Base-by-base conservation (phyloP, 1,140 invertebrate genomes). In the Adelges cooleyi region DNA sequence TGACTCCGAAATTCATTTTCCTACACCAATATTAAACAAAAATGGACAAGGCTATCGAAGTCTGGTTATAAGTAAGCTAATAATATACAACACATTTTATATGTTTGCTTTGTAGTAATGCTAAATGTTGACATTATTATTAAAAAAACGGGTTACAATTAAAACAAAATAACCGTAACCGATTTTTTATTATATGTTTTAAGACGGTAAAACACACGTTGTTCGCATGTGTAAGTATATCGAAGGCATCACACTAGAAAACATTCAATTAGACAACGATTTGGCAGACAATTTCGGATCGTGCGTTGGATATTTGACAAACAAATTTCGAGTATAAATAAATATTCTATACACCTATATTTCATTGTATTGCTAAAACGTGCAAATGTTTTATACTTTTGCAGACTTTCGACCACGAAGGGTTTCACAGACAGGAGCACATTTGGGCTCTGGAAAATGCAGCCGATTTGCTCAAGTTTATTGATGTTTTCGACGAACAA, bases 361-460 rank as follows among this genome's bases (percentile, higher is more conserved):
- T n/a, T n/a, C n/a, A n/a, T n/a, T n/a, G n/a, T n/a, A n/a, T n/a
- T n/a, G n/a, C n/a, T n/a, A n/a, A n/a, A n/a, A n/a, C n/a, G n/a
- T n/a, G n/a, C n/a, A n/a, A n/a, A n/a, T n/a, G n/a, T n/a, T n/a
- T n/a, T n/a, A n/a, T 54, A 25, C 1, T n/a, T 44, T 59, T 62
- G 27, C 44, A 62, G 56, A 20, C 25, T 29, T 62, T 62, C 33
- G 10, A 62, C 29, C 56, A 62, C 20, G 42, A 33, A 15, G 56
- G 56, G 20, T 62, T 62, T 13, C 56, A 62, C 20, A 18, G 56
- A 22, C 11, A 29, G 13, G 4, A 11, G 17, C 40, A 29, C 29
- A 4, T 62, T 3, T 62, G 56, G 56, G 56, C 56, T 29, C 18
- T 62, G 29, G 56, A 62, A n/a, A 18, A 62, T 27, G 42, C 42